These are phyloP conservation scores for Bujurquina vittata DNA, from an alignment of 2,113 vertebrate genomes.

Conservation along the genomic window DNA sequence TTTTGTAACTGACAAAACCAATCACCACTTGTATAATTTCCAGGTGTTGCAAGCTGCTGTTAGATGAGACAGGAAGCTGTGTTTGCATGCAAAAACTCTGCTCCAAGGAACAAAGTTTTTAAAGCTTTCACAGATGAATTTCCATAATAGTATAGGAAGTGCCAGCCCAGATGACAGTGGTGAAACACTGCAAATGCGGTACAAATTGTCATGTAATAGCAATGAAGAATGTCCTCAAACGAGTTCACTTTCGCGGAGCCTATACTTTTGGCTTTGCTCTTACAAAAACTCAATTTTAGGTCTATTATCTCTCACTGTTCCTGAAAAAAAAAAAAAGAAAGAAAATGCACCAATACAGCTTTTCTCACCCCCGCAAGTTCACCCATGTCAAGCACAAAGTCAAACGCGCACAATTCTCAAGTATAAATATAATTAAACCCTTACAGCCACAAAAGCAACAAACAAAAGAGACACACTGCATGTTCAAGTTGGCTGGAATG, in stretches of 20 bases:
- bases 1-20: background rate
- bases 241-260: background rate
- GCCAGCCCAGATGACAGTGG: constrained; percentile 40
- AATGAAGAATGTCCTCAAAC: constrained; percentile 28
- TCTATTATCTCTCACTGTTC: background rate
- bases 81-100: background rate
- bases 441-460: background rate
- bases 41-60: constrained; percentile 13
- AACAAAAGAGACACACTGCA: constrained; percentile 10
- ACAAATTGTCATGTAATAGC: constrained; percentile 27
- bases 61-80: background rate
- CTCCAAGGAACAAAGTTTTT: background rate
- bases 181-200: constrained; percentile 21
- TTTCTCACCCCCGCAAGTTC: background rate
- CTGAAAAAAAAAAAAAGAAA: background rate
- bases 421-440: constrained; percentile 29
- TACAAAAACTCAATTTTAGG: background rate
- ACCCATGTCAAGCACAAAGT: constrained; percentile 3
- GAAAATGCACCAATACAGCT: background rate
- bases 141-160: constrained; percentile 38
- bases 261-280: constrained; percentile 3
- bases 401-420: background rate
- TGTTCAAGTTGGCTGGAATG: constrained; percentile 21
- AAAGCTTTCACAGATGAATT: constrained; percentile 13
- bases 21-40: background rate